phyloP scores from a whole-genome alignment of 2,888 invertebrate species.

The Drosophila crucigera region DNA sequence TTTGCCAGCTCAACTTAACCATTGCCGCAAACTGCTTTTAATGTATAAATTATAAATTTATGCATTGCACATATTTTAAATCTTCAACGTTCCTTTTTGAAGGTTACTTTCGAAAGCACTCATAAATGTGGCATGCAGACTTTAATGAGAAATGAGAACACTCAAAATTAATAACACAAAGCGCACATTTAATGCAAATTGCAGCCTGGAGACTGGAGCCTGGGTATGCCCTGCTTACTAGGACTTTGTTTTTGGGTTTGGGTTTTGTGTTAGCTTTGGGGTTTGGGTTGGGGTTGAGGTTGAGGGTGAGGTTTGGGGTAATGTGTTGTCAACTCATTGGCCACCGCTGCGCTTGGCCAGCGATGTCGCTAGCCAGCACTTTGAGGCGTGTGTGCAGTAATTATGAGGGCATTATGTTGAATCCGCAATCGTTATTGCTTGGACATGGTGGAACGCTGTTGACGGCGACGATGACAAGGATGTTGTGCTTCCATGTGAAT shows the following conservation, averaged over 20 bases:
- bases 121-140: slow-evolving; percentile 59
- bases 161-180: slow-evolving; percentile 81
- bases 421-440: slow-evolving; percentile 82
- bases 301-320: neutral
- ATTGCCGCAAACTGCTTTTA: slow-evolving; percentile 9
- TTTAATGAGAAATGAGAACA: slow-evolving; percentile 73
- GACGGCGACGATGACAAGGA: slow-evolving; percentile 31
- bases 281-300: neutral
- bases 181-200: slow-evolving; percentile 78
- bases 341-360: slow-evolving; percentile 20
- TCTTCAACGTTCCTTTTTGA: slow-evolving; percentile 9
- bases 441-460: slow-evolving; percentile 76
- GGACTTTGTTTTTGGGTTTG: neutral
- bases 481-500: slow-evolving; percentile 35
- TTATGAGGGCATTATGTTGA: slow-evolving; percentile 83
- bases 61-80: slow-evolving; percentile 45
- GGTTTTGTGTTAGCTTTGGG: neutral
- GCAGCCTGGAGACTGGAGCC: slow-evolving; percentile 55
- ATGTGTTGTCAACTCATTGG: slow-evolving; percentile 72
- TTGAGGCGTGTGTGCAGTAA: slow-evolving; percentile 77
- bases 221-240: neutral
- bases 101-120: slow-evolving; percentile 6
- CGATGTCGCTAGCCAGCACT: slow-evolving; percentile 27
- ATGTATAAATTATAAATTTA: slow-evolving; percentile 39
- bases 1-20: neutral